Evolutionary conservation across 2,113 vertebrate species (phyloP).

Genomic region (Crotalus helleri): DNA sequence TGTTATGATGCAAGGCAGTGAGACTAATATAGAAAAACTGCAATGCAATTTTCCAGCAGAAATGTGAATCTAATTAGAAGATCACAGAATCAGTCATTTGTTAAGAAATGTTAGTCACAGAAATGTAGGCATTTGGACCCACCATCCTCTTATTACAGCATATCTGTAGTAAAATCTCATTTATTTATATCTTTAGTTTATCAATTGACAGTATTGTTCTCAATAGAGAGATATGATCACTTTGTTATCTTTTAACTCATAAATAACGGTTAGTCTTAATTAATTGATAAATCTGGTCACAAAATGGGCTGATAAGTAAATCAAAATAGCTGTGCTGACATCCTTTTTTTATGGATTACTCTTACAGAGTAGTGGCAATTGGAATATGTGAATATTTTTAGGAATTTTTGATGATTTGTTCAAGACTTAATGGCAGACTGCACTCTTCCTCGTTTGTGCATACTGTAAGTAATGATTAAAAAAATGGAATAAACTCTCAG

Average conservation of each 20-base stretch:
- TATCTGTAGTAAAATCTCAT: conserved; percentile 25
- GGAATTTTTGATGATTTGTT: conserved; percentile 3
- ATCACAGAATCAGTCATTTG: conserved; percentile 28
- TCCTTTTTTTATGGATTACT: background rate
- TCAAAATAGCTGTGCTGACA: background rate
- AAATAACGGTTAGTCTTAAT: background rate
- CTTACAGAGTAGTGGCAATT: background rate
- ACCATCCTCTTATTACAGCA: background rate
- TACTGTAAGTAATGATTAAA: background rate
- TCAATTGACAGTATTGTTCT: background rate
- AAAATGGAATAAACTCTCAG: conserved; percentile 33
- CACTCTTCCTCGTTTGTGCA: conserved; percentile 13
- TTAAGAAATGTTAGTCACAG: background rate
- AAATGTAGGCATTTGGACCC: conserved; percentile 9
- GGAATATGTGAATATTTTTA: conserved; percentile 1
- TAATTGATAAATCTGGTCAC: background rate
- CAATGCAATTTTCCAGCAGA: conserved; percentile 16
- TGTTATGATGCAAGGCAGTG: background rate
- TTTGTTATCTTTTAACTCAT: background rate
- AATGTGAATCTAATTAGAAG: background rate
- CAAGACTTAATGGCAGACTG: background rate
- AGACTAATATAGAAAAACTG: rapidly evolving
- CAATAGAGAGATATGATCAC: conserved; percentile 2
- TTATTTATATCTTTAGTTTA: conserved; percentile 35
- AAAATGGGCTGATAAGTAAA: background rate